These are phyloP conservation scores for Kryptolebias ocellatus DNA, from an alignment of 2,797 vertebrate species.

Conservation along the genomic window DNA sequence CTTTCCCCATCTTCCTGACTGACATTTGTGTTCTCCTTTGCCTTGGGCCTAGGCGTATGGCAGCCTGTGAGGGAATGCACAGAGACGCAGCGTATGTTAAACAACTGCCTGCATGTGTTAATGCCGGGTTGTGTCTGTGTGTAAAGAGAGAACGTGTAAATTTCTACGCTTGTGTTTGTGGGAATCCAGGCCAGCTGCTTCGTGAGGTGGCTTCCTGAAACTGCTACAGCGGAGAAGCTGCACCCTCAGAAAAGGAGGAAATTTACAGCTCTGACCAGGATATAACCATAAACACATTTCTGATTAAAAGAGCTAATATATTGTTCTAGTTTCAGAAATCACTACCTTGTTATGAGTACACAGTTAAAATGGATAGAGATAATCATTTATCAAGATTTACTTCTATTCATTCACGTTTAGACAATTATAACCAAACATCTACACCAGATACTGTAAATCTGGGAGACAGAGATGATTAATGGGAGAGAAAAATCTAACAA, in stretches of 20 bases:
- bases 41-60: slow-evolving; percentile 72
- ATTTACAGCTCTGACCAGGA: slow-evolving; percentile 52
- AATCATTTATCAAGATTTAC: no score
- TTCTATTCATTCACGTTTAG: no score
- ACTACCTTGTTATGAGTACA: background rate
- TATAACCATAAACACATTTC: slow-evolving; percentile 10
- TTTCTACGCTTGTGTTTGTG: slow-evolving; percentile 24
- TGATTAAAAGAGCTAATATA: slow-evolving; percentile 15
- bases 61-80: slow-evolving; percentile 57
- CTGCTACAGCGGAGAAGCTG: slow-evolving; percentile 44
- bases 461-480: no score
- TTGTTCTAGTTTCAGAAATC: slow-evolving; percentile 9
- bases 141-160: slow-evolving; percentile 48
- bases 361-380: no score
- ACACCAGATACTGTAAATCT: no score
- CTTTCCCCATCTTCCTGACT: slow-evolving; percentile 75
- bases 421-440: no score
- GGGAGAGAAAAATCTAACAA: no score
- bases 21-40: slow-evolving; percentile 81
- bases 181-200: slow-evolving; percentile 57
- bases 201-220: slow-evolving; percentile 48
- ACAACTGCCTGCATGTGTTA: slow-evolving; percentile 43
- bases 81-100: slow-evolving; percentile 75
- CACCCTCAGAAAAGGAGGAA: slow-evolving; percentile 56
- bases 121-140: slow-evolving; percentile 23